Evolutionary conservation across 2,797 vertebrate species (phyloP), one percentile per base, ranked within the genome.

Genomic region (Todus mexicanus): DNA sequence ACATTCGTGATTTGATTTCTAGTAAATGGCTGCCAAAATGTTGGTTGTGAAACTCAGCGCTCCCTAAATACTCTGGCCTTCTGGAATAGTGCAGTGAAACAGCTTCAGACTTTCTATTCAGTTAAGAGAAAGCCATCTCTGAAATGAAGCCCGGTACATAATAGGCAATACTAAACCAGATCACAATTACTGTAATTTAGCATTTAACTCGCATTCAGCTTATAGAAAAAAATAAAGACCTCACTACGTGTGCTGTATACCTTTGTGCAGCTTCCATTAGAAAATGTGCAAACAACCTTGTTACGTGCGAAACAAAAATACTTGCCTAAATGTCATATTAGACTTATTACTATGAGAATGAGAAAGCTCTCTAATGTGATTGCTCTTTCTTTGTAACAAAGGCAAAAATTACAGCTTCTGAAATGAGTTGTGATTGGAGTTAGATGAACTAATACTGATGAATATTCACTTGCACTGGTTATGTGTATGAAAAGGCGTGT

Each of bases 111-210:
- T 96, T 95, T 56, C 83, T 77, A 63, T 84, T 92, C 92, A 82
- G 83, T 91, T 92, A 93, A 94, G 54, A 56, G 53, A 77, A 92
- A 95, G 45, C 17, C 86, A 70, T 73, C 81, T 92, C 70, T 76
- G 93, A 82, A 93, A 94, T 73, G 74, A 92, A 91, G 75, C 81
- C 84, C 93, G 56, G 56, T 53, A 47, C 45, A 93, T 94, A 94
- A 97, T 72, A 94, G 87, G 70, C 92, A 86, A 61, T 70, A 92
- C 40, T 88, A 92, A 97, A 97, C 57, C 94, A 96, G 78, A 86
- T 96, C 82, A 91, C 92, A 97, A 97, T 96, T 97, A 96, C 94
- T 93, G 35, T 97, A 97, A 97, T 97, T 97, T 97, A 95, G 89
- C 92, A 96, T 97, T 97, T 98, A 97, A 95, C 89, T 97, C 82